phyloP scores from a whole-genome alignment of 2,113 vertebrate species.

The Dicrurus megarhynchus region DNA sequence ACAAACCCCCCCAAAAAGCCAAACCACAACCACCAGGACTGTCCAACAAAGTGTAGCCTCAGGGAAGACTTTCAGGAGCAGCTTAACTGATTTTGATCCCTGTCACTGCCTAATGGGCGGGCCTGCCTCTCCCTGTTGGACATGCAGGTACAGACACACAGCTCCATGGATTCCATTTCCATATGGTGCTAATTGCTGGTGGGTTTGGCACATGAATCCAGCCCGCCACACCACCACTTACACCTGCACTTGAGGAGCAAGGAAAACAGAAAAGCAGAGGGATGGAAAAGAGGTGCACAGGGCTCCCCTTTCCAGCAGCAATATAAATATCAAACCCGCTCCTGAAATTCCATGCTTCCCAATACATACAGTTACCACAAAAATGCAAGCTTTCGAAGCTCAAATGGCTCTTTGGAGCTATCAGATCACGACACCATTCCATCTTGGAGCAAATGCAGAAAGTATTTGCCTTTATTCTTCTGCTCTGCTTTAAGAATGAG shows the following conservation, averaged over 20 bases:
- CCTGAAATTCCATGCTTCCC: not conserved
- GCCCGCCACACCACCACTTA: not conserved
- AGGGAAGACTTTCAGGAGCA: not conserved
- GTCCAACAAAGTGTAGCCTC: not conserved
- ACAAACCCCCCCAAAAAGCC: not conserved
- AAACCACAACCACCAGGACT: not conserved
- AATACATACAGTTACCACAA: fast-evolving
- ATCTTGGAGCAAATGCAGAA: not conserved
- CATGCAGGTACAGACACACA: not conserved
- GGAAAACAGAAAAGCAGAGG: not conserved
- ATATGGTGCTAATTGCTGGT: fast-evolving
- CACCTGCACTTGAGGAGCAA: not conserved
- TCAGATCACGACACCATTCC: not conserved
- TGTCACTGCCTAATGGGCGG: not conserved
- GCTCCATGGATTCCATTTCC: not conserved
- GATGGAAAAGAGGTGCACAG: not conserved
- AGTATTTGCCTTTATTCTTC: not conserved
- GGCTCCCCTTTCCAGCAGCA: not conserved
- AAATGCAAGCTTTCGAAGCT: not conserved
- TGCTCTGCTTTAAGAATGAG: not conserved
- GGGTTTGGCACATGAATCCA: fast-evolving
- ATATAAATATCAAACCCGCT: not conserved
- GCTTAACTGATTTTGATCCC: not conserved
- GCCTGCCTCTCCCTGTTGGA: not conserved
- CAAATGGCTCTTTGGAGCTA: not conserved